phyloP scores from a whole-genome alignment of 2,888 invertebrate genomes.

The Acronicta alni region DNA sequence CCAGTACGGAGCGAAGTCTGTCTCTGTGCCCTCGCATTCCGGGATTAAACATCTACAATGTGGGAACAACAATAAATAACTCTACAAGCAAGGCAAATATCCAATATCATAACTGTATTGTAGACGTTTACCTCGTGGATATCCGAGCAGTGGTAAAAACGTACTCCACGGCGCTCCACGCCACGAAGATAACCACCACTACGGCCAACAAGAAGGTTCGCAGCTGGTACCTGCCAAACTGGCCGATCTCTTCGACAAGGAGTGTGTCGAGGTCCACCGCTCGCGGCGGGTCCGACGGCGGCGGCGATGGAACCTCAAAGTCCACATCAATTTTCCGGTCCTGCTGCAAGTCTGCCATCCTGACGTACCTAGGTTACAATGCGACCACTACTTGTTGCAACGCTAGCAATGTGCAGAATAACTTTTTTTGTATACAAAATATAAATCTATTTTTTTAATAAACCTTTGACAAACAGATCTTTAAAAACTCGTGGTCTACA shows the following conservation, averaged over 20 bases:
- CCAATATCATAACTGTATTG: not conserved
- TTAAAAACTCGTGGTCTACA: no score
- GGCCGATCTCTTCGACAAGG: constrained; percentile 77
- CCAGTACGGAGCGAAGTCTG: constrained; percentile 79
- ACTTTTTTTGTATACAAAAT: no score
- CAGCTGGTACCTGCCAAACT: constrained; percentile 77
- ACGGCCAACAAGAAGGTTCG: constrained; percentile 62
- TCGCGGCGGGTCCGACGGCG: no score
- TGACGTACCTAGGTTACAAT: no score
- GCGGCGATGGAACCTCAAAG: no score
- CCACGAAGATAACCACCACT: constrained; percentile 69
- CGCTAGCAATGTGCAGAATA: no score
- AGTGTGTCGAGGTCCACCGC: constrained; percentile 74
- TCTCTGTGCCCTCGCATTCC: constrained; percentile 66
- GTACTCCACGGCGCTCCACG: constrained; percentile 74
- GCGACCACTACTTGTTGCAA: no score
- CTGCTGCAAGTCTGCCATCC: no score
- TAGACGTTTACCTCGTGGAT: constrained; percentile 67
- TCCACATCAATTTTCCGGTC: no score
- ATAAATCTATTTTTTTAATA: no score
- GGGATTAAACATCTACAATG: constrained; percentile 69
- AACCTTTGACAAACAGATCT: no score
- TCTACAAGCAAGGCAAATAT: not conserved
- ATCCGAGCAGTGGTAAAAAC: constrained; percentile 80
- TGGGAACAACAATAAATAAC: not conserved